Evolutionary conservation across 2,113 vertebrate genomes (phyloP).

Genomic region (Oplegnathus fasciatus): DNA sequence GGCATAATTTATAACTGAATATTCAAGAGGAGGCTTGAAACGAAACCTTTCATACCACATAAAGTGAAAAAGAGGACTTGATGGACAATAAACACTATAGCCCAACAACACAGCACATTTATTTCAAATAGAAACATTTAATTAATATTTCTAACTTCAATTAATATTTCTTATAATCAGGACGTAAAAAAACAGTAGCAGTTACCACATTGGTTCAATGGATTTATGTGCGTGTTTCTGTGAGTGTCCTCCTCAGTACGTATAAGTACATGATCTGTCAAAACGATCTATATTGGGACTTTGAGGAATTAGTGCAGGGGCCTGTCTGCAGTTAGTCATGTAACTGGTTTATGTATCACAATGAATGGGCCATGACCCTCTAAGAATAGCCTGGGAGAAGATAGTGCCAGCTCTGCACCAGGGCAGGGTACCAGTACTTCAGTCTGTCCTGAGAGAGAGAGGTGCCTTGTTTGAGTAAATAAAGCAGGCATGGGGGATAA

Average conservation of each 20-base stretch:
- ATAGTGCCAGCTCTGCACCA: conserved; percentile 37
- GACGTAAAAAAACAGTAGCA: not conserved
- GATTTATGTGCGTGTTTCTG: conserved; percentile 37
- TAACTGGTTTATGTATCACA: conserved; percentile 72
- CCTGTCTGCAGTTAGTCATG: conserved; percentile 64
- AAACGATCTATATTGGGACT: conserved; percentile 67
- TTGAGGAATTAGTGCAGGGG: conserved; percentile 59
- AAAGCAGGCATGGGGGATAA: conserved; percentile 87
- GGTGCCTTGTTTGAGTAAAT: conserved; percentile 90
- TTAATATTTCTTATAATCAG: not conserved
- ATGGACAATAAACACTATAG: not conserved
- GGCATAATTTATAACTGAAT: conserved; percentile 23
- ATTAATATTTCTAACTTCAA: conserved; percentile 34
- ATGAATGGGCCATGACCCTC: conserved; percentile 60
- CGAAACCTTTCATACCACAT: conserved; percentile 27
- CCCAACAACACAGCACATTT: not conserved
- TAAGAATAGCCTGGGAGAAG: conserved; percentile 80
- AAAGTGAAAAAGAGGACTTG: conserved; percentile 17
- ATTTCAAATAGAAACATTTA: conserved; percentile 33
- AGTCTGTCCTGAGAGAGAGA: conserved; percentile 62
- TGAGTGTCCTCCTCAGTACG: conserved; percentile 20
- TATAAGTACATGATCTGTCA: conserved; percentile 47
- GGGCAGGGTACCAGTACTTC: conserved; percentile 56
- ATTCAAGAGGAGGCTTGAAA: conserved; percentile 23
- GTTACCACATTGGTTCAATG: not conserved